Conservation (phyloP, 2,888 invertebrate genomes). For the Prosapia bicincta region DNA sequence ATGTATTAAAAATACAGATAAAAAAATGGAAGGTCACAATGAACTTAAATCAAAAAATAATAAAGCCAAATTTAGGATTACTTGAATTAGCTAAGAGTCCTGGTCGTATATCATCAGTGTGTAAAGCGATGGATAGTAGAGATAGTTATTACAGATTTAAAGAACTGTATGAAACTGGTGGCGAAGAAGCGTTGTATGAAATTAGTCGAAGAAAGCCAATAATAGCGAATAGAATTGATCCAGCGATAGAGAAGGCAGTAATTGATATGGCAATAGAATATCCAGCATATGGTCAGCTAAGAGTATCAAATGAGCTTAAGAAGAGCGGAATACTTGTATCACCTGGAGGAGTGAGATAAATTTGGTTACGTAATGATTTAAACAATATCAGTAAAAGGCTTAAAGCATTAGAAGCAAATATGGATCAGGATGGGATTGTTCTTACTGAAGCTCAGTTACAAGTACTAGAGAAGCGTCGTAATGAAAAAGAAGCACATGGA, state of each 20-base stretch:
- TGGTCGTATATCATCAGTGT: too few species aligned
- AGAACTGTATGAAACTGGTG: conserved; percentile 6
- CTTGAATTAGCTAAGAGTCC: too few species aligned
- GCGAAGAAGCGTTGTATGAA: conserved; percentile 1
- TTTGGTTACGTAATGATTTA: not conserved
- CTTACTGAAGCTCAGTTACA: conserved; percentile 1
- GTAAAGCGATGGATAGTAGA: too few species aligned
- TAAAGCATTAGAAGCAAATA: conserved; percentile 8
- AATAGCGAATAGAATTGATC: not conserved
- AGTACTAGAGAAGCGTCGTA: not conserved
- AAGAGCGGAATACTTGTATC: conserved; percentile 9
- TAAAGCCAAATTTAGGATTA: too few species aligned
- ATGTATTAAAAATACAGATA: too few species aligned
- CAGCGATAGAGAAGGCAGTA: conserved; percentile 6
- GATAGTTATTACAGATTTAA: conserved; percentile 1
- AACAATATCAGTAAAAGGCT: not conserved
- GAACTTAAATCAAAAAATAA: too few species aligned
- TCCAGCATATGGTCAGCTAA: conserved; percentile 6
- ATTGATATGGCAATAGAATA: conserved; percentile 7
- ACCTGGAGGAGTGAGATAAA: not conserved
- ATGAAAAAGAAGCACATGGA: conserved; percentile 13
- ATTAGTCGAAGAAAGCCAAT: not conserved
- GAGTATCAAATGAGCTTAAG: conserved; percentile 10
- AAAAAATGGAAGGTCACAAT: too few species aligned
- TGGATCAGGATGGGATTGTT: conserved; percentile 8